Conservation (phyloP, 1,140 invertebrate species). For the Halictus rubicundus region DNA sequence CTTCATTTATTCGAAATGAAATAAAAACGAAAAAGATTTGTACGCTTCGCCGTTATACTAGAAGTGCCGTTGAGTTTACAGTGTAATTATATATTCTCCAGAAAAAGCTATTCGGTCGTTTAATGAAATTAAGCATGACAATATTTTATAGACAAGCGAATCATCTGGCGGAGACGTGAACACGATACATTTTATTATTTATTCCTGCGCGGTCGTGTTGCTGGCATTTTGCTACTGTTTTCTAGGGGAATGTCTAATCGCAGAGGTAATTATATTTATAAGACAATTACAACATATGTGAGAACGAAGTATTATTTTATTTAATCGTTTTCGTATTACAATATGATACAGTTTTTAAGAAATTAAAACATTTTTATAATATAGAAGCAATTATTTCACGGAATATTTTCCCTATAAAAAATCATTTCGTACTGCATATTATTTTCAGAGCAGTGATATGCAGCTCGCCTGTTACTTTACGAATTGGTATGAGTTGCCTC, state of each 20-base stretch:
- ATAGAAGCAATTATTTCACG: no score
- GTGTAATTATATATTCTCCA: no score
- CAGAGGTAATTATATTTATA: slow-evolving; percentile 37
- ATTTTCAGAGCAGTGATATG: slow-evolving; percentile 39
- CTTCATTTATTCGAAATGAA: no score
- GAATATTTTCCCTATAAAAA: no score
- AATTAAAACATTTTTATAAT: not conserved
- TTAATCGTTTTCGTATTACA: no score
- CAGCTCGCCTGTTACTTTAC: slow-evolving; percentile 35
- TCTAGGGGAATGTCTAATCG: slow-evolving; percentile 54
- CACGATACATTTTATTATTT: slow-evolving; percentile 53
- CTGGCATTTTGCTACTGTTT: slow-evolving; percentile 56
- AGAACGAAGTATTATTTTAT: no score
- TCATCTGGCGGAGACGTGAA: slow-evolving; percentile 38
- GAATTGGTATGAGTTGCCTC: slow-evolving; percentile 47
- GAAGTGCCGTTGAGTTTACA: no score
- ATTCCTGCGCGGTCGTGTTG: slow-evolving; percentile 45
- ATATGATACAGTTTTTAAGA: not conserved
- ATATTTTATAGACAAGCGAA: slow-evolving; percentile 38
- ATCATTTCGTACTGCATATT: not conserved
- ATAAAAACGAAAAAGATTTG: no score
- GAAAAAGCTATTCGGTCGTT: not conserved
- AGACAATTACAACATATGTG: no score
- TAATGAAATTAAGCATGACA: not conserved
- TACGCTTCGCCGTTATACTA: no score